Evolutionary conservation across 2,113 vertebrate species (phyloP).

Genomic region (Cryptotis parvus): DNA sequence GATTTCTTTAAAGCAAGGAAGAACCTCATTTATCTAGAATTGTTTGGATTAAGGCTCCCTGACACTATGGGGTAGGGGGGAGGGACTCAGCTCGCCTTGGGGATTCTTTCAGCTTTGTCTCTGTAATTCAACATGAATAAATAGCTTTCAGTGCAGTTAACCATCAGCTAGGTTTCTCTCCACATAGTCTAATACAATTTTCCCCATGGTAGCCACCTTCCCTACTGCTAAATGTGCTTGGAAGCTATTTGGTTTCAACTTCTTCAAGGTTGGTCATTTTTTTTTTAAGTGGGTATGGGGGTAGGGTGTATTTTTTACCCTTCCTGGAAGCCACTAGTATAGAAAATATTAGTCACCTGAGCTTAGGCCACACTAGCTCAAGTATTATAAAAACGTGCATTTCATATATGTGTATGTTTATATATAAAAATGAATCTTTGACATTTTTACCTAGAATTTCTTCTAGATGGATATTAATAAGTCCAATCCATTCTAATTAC

Average conservation of each 20-base stretch:
- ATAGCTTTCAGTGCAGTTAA: not conserved
- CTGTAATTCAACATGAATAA: conserved; percentile 25
- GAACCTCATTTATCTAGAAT: conserved; percentile 65
- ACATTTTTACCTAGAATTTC: not conserved
- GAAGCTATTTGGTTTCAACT: conserved; percentile 14
- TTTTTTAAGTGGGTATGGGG: not conserved
- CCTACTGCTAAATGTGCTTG: not conserved
- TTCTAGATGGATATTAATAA: not conserved
- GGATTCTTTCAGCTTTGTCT: conserved; percentile 8
- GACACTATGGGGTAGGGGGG: not conserved
- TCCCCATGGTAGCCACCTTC: not conserved
- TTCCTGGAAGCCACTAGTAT: conserved; percentile 6
- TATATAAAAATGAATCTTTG: not conserved
- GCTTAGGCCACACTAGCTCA: not conserved
- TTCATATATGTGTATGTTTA: not conserved
- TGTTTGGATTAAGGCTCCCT: conserved; percentile 67
- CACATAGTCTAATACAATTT: not conserved
- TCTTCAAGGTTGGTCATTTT: not conserved
- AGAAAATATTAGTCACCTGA: not conserved
- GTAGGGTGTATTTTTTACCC: not conserved
- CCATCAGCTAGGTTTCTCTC: not conserved
- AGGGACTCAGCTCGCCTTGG: not conserved
- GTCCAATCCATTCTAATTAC: not conserved
- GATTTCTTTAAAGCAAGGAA: conserved; percentile 67
- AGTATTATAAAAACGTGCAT: not conserved